phyloP scores from a whole-genome alignment of 2,113 vertebrate species.

The Scatophagus argus region DNA sequence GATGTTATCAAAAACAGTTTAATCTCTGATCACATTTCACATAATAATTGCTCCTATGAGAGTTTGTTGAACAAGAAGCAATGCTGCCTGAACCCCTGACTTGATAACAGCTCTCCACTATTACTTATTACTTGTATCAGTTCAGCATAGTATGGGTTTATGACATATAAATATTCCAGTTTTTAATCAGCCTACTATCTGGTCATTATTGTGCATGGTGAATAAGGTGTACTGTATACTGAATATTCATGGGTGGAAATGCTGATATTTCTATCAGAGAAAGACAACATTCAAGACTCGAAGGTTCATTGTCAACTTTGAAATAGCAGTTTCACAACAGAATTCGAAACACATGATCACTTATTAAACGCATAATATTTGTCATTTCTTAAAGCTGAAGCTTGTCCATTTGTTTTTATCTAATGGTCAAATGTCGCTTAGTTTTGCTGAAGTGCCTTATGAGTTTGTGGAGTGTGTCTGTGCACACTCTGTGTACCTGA shows the following conservation, averaged over 20 bases:
- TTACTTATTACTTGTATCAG: not conserved
- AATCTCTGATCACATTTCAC: not conserved
- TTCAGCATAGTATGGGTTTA: not conserved
- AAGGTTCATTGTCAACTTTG: not conserved
- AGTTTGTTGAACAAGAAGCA: not conserved
- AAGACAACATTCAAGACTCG: not conserved
- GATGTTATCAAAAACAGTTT: no score
- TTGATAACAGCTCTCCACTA: not conserved
- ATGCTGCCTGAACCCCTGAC: not conserved
- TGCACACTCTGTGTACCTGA: not conserved
- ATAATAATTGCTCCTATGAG: not conserved
- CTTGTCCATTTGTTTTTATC: conserved; percentile 3
- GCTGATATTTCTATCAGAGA: not conserved
- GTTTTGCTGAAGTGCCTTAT: not conserved
- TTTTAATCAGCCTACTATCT: not conserved
- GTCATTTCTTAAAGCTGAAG: not conserved
- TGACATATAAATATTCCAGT: not conserved
- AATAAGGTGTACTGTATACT: not conserved
- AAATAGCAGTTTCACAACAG: not conserved
- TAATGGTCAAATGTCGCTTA: not conserved
- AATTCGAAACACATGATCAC: not conserved
- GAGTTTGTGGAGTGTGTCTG: not conserved
- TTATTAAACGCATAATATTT: not conserved
- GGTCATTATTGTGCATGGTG: not conserved
- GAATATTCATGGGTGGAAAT: not conserved